phyloP scores from a whole-genome alignment of 1,140 invertebrate species.

The Drosophila nebulosa region DNA sequence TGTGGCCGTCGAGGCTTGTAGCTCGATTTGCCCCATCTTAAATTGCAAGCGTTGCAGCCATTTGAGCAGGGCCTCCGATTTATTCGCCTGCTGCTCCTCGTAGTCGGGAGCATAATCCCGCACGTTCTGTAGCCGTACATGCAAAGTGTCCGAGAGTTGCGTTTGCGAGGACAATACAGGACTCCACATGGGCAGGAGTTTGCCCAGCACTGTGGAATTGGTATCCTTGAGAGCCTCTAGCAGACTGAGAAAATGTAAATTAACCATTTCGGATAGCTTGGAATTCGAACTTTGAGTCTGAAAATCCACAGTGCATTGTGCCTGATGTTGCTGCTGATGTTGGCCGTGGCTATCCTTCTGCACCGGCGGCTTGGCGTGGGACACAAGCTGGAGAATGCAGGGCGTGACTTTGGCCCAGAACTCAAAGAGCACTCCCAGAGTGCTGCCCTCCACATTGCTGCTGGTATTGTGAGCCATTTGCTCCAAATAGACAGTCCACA shows the following conservation, averaged over 20 bases:
- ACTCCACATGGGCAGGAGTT: slow-evolving; percentile 93
- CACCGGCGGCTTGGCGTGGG: slow-evolving; percentile 91
- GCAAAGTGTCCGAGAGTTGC: slow-evolving; percentile 93
- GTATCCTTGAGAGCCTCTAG: slow-evolving; percentile 98
- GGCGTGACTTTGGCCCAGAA: slow-evolving; percentile 99
- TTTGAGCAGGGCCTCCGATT: slow-evolving; percentile 84
- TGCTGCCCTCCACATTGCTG: slow-evolving; percentile 87
- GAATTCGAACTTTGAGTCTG: slow-evolving; percentile 70
- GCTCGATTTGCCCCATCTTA: slow-evolving; percentile 98
- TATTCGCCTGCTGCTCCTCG: slow-evolving; percentile 69
- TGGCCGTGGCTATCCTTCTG: slow-evolving; percentile 47
- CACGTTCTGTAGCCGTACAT: slow-evolving; percentile 93
- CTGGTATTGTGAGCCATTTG: slow-evolving; percentile 87
- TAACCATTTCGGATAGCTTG: slow-evolving; percentile 97
- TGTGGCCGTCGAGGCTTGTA: slow-evolving; percentile 92
- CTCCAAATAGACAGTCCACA: slow-evolving; percentile 99
- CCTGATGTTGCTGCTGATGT: not conserved
- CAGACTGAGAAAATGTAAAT: slow-evolving; percentile 96
- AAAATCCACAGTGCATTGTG: slow-evolving; percentile 46
- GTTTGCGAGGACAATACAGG: slow-evolving; percentile 93
- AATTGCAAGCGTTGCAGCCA: slow-evolving; percentile 97
- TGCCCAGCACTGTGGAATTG: slow-evolving; percentile 94
- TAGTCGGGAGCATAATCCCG: slow-evolving; percentile 87
- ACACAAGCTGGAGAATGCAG: slow-evolving; percentile 94
- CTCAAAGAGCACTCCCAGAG: slow-evolving; percentile 94